Evolutionary conservation across 1,140 invertebrate species (phyloP).

Genomic region (Drosophila nannoptera): DNA sequence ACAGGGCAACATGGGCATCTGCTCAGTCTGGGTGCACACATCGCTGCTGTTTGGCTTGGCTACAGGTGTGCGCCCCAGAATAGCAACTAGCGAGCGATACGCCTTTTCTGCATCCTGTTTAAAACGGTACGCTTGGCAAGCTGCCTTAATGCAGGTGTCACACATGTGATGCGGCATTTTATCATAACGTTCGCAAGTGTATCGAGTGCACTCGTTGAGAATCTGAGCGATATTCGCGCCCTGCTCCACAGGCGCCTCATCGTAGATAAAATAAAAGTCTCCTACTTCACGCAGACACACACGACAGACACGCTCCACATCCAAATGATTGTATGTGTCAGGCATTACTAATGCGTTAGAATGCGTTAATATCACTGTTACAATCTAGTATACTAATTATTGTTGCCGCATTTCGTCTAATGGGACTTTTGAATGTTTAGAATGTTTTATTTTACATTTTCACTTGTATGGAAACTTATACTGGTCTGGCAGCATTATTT

Average conservation of each 20-base stretch:
- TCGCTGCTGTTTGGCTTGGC: slow-evolving; percentile 38
- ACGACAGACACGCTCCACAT: slow-evolving; percentile 65
- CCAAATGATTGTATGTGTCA: slow-evolving; percentile 31
- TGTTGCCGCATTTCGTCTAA: slow-evolving; percentile 13
- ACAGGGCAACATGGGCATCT: slow-evolving; percentile 58
- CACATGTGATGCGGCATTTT: slow-evolving; percentile 69
- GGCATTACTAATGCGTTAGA: slow-evolving; percentile 17
- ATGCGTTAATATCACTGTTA: not conserved
- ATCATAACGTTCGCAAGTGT: slow-evolving; percentile 58
- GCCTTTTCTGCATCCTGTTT: slow-evolving; percentile 63
- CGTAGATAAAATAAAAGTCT: slow-evolving; percentile 66
- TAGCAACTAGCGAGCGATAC: slow-evolving; percentile 56
- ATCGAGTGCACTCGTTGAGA: slow-evolving; percentile 65
- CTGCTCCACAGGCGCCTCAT: slow-evolving; percentile 58
- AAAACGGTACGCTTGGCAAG: slow-evolving; percentile 67
- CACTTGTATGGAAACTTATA: slow-evolving; percentile 5
- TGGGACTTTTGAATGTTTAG: slow-evolving; percentile 21
- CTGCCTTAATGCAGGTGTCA: slow-evolving; percentile 52
- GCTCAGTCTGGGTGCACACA: slow-evolving; percentile 67
- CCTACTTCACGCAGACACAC: slow-evolving; percentile 61
- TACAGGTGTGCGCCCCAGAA: slow-evolving; percentile 42
- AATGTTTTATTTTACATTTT: slow-evolving; percentile 32
- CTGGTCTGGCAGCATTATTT: slow-evolving; percentile 13
- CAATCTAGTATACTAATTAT: not conserved
- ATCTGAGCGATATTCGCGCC: slow-evolving; percentile 64